These are phyloP conservation scores for Cavia porcellus DNA, from an alignment of 2,113 vertebrate genomes.

Conservation along the genomic window DNA sequence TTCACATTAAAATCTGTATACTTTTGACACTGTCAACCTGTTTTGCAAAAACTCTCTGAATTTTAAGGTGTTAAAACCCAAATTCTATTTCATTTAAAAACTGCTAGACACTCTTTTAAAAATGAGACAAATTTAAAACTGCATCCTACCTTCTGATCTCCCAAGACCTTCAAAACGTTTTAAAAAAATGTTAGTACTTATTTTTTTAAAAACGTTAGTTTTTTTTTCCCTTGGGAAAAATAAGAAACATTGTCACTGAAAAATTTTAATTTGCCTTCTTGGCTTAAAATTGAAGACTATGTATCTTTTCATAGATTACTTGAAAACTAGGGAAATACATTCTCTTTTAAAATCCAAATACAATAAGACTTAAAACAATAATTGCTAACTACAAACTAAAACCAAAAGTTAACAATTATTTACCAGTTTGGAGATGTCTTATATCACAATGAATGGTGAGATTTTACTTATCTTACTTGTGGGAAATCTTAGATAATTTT, in stretches of 20 bases:
- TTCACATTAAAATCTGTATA: slow-evolving; percentile 65
- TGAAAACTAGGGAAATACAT: slow-evolving; percentile 7
- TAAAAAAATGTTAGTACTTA: slow-evolving; percentile 41
- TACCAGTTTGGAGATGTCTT: background rate
- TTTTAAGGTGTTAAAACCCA: slow-evolving; percentile 55
- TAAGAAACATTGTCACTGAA: slow-evolving; percentile 58
- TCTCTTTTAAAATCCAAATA: slow-evolving; percentile 58
- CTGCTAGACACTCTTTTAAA: background rate
- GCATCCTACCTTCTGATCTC: background rate
- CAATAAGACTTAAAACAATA: background rate
- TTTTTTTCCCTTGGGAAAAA: slow-evolving; percentile 55
- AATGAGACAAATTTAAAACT: slow-evolving; percentile 60
- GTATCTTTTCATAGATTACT: slow-evolving; percentile 24
- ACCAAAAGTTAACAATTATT: slow-evolving; percentile 19
- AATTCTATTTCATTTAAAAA: slow-evolving; percentile 55
- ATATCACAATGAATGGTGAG: background rate
- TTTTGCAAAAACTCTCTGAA: slow-evolving; percentile 40
- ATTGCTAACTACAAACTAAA: slow-evolving; percentile 14
- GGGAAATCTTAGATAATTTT: slow-evolving; percentile 28
- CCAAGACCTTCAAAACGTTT: background rate
- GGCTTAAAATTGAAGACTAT: slow-evolving; percentile 45
- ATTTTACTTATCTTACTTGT: slow-evolving; percentile 50
- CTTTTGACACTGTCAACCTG: slow-evolving; percentile 34
- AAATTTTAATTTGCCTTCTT: slow-evolving; percentile 25
- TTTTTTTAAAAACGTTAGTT: background rate